Conservation (phyloP, 2,797 vertebrate genomes). For the Trematomus bernacchii region DNA sequence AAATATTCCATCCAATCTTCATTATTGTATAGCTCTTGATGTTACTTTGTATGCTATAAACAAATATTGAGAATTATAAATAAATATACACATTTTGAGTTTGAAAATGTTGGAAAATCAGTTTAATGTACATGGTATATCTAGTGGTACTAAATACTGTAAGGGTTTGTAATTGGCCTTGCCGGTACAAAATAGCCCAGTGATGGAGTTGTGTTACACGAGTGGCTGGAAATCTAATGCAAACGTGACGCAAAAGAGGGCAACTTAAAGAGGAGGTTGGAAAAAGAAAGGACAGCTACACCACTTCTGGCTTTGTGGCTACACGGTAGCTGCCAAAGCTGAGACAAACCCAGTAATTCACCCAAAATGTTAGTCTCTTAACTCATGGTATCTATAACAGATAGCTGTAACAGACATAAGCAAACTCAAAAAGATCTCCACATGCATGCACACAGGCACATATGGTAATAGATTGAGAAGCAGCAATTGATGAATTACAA, state of each 20-base stretch:
- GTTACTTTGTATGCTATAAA: constrained; percentile 16
- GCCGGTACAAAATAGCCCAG: constrained; percentile 54
- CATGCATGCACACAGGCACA: not conserved
- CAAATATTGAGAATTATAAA: constrained; percentile 4
- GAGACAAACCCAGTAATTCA: constrained; percentile 83
- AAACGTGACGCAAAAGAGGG: constrained; percentile 83
- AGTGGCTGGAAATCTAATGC: constrained; percentile 81
- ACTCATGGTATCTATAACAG: constrained; percentile 79
- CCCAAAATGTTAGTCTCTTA: constrained; percentile 77
- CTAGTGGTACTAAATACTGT: constrained; percentile 41
- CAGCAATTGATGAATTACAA: not conserved
- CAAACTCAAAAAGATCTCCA: constrained; percentile 39
- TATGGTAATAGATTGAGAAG: not conserved
- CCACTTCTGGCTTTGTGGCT: constrained; percentile 78
- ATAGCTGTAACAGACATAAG: constrained; percentile 54
- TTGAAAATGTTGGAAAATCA: constrained; percentile 14
- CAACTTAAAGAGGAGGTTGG: constrained; percentile 81
- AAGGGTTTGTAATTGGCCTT: constrained; percentile 71
- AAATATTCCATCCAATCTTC: not conserved
- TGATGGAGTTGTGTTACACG: constrained; percentile 75
- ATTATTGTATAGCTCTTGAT: not conserved
- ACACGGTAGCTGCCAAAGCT: constrained; percentile 73
- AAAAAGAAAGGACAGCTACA: constrained; percentile 81
- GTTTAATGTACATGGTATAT: constrained; percentile 7
- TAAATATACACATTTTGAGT: constrained; percentile 8